Conservation (phyloP, 2,888 invertebrate species). For the Anthrax anthrax region DNA sequence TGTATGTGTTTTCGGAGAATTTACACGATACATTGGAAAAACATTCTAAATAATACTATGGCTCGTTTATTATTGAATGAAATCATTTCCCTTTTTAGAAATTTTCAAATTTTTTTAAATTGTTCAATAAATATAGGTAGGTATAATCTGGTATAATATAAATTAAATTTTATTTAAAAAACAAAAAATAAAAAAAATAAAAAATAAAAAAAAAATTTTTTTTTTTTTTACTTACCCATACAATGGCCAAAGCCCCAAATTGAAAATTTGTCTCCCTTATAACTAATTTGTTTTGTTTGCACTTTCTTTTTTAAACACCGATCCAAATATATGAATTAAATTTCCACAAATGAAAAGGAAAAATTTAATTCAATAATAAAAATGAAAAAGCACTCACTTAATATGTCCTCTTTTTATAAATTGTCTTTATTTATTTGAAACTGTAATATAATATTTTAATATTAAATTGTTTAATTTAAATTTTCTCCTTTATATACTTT, state of each 20-base stretch:
- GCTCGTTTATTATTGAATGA: no score
- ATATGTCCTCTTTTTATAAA: no score
- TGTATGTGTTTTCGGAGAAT: no score
- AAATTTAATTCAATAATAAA: not conserved
- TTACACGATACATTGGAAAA: no score
- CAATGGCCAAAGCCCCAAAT: conserved; percentile 37
- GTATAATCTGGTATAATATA: no score
- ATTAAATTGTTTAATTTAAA: not conserved
- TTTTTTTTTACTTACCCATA: conserved; percentile 38
- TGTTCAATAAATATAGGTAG: no score
- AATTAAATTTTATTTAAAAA: no score
- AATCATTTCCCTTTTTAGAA: no score
- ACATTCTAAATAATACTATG: no score
- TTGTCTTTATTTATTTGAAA: not conserved
- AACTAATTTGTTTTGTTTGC: conserved; percentile 4
- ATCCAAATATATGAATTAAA: not conserved
- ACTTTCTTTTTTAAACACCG: conserved; percentile 3
- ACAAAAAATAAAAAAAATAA: not conserved
- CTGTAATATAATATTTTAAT: not conserved
- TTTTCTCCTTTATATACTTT: not conserved
- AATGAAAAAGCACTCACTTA: no score
- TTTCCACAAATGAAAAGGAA: not conserved
- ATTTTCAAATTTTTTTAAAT: no score
- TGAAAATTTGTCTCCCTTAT: conserved; percentile 18
- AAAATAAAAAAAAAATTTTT: conserved; percentile 2